These are phyloP conservation scores for Crypturellus undulatus DNA, from an alignment of 2,113 vertebrate species.

Conservation along the genomic window DNA sequence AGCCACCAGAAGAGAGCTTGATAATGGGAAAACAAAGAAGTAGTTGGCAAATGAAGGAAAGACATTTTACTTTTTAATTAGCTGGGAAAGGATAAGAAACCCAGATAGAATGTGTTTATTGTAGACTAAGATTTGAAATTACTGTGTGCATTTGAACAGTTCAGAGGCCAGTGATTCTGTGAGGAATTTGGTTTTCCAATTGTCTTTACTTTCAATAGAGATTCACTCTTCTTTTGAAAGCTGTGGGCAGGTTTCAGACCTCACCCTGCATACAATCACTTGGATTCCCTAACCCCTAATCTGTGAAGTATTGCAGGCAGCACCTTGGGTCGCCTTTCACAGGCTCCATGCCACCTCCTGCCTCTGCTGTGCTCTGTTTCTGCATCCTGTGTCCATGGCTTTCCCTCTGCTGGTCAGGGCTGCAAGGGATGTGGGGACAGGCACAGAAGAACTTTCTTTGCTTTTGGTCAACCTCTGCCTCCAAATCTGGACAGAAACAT, in stretches of 20 bases:
- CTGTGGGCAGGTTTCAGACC: neutral
- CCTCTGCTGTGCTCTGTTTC: neutral
- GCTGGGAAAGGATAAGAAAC: neutral
- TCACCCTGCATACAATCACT: neutral
- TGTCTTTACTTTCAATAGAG: neutral
- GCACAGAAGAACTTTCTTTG: neutral
- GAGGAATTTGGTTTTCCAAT: neutral
- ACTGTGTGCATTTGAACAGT: neutral
- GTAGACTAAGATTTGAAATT: neutral
- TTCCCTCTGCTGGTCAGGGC: neutral
- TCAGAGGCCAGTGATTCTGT: neutral
- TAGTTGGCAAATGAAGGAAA: neutral
- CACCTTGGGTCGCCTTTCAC: neutral
- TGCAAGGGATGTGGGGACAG: accelerated
- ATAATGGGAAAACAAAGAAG: constrained; percentile 11
- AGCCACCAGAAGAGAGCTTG: neutral
- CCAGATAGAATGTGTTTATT: neutral
- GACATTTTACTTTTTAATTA: neutral
- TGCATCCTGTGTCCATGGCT: accelerated
- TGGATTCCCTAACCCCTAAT: neutral
- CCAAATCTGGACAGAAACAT: neutral
- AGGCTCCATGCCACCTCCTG: neutral
- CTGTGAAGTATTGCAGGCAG: neutral
- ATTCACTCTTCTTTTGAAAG: neutral
- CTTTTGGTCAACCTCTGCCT: neutral